These are phyloP conservation scores for Oryzias celebensis DNA, from an alignment of 2,113 vertebrate species.

Conservation along the genomic window DNA sequence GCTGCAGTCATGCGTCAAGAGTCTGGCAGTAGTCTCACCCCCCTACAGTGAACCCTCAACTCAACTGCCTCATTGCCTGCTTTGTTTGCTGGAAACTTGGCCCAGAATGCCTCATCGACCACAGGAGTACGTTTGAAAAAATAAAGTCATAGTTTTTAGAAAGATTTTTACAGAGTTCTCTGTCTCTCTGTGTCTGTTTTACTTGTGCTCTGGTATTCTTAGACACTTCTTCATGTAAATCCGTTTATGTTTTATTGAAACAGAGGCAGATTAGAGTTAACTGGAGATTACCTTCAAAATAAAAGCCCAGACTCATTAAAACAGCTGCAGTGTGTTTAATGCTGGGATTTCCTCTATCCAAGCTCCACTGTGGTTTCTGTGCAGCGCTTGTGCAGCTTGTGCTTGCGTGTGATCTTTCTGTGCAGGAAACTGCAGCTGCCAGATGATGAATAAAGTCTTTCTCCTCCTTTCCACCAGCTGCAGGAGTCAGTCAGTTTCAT, in stretches of 20 bases:
- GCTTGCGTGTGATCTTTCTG: background rate
- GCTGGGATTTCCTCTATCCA: background rate
- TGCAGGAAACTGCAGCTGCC: background rate
- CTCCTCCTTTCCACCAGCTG: background rate
- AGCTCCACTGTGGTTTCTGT: background rate
- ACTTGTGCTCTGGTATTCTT: background rate
- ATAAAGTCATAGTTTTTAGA: background rate
- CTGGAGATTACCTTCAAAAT: constrained; percentile 12
- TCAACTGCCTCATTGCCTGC: constrained; percentile 7
- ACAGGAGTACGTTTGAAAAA: background rate
- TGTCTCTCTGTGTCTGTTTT: constrained; percentile 1
- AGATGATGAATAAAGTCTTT: background rate
- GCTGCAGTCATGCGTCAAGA: constrained; percentile 3
- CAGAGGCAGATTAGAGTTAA: background rate
- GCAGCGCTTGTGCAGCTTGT: background rate
- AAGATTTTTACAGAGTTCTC: background rate
- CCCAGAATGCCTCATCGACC: background rate
- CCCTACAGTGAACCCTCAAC: constrained; percentile 23
- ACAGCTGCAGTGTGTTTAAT: constrained; percentile 1
- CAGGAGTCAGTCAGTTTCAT: too few species aligned
- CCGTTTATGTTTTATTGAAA: background rate
- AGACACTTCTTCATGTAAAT: constrained; percentile 1
- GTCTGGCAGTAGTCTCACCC: constrained; percentile 33
- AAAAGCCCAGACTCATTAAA: constrained; percentile 17
- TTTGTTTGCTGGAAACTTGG: constrained; percentile 39